Base-by-base conservation (phyloP, 2,888 invertebrate genomes). In the Tachina lurida region DNA sequence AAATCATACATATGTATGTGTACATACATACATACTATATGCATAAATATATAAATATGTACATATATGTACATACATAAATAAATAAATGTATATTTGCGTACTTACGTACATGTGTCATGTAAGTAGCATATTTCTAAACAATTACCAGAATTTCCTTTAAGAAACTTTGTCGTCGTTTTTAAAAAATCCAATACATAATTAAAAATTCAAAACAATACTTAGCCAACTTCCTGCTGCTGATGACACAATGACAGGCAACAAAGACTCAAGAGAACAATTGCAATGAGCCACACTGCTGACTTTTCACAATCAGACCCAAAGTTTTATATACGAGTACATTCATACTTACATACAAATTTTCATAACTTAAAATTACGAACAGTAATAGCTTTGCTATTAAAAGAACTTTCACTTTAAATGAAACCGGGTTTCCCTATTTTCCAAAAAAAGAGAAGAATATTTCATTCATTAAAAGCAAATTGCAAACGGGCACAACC, bases 121-220 rank as follows among this genome's bases (percentile, higher is more conserved):
- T 60, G 10, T 12, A 58, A 31, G 13, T 13, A 31, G 17, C 52
- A 84, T 73, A 67, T 65, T 71, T 80, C 71, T 71, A 80, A 76
- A 54, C 70, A 76, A 76, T 73, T 73, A 77, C 77, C 62, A 39
- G 73, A 75, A 84, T 78, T 77, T 71, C 71, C 70, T 80, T 68
- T 39, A 77, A 73, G 60, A 52, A 74, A 77, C 73, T 81, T 73
- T 77, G 39, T 62, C 63, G 54, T 68, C 76, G 78, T 77, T n/a
- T 58, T 73, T 39, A 75, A 70, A n/a, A 70, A 62, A 62, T 62
- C 54, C 13, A 70, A 82, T 31, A 31, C 31, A 31, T 62, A 83
- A 86, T 76, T 86, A 75, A 76, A 83, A 73, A 86, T 86, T 83
- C 86, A 73, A 73, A 83, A 80, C 86, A 83, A 76, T 80, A 79